Evolutionary conservation across 2,113 vertebrate genomes (phyloP), one percentile per base, ranked within the genome.

Genomic region (Ursus arctos): DNA sequence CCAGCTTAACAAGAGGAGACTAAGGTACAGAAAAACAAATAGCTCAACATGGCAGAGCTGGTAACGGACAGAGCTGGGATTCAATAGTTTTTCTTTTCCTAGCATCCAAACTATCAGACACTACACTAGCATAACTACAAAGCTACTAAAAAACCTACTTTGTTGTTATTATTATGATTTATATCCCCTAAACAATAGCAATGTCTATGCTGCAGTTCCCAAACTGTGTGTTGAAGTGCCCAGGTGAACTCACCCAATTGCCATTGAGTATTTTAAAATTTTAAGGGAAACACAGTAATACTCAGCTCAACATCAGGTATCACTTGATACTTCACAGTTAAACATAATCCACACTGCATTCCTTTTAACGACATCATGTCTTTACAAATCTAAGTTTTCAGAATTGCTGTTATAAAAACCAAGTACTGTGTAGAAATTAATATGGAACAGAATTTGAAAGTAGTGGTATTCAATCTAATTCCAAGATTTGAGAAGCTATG

Each of bases 231-330:
- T 36, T 10, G 8, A 40, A 33, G 18, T 10, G 0, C 14, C 24
- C 6, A 4, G 11, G 15, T 26, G 8, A 80, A 36, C 19, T 28
- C 0, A 7, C 0, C 3, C n/a, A 15, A 7, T 47, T 16, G 21
- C 28, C 22, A 13, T 9, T 19, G 33, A 12, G 2, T 9, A 31
- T 88, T 91, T 96, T 12, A 51, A 4, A 53, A 53, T 57, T 95
- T 72, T 36, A 87, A 57, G 22, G 28, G 51, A 67, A 91, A 33
- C 15, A 61, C 57, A 47, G 36, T 18, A 87, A 93, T 14, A 57
- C 16, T 49, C 6, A 55, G 61, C 3, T 51, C 28, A 57, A 36
- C 28, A 55, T 94, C 24, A 55, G 40, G 7, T 4, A 22, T 40
- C 53, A 28, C 49, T 59, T 10, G 12, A 65, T 12, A 22, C 0